These are phyloP conservation scores for Petrocephalus sullivani DNA, from an alignment of 2,797 vertebrate species.

Conservation along the genomic window DNA sequence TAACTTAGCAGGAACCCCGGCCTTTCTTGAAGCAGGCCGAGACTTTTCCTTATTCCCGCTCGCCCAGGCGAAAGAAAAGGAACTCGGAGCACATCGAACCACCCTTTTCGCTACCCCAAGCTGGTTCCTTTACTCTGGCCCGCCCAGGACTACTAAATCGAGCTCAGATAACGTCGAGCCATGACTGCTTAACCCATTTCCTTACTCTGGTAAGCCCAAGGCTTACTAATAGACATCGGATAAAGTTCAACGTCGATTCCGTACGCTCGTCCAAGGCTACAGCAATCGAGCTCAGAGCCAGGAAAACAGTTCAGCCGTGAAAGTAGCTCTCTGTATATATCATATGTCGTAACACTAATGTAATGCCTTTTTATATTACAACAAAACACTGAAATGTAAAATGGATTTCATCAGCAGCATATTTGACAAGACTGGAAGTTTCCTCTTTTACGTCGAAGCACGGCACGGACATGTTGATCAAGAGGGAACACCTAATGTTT, in stretches of 20 bases:
- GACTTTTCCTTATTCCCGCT: conserved; percentile 22
- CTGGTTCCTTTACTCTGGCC: background rate
- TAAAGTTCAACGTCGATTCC: background rate
- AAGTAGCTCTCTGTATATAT: background rate
- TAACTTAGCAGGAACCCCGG: background rate
- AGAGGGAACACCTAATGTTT: background rate
- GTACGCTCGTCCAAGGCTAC: background rate
- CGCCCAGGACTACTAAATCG: background rate
- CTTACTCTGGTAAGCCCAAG: background rate
- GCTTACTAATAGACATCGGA: background rate
- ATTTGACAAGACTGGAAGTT: background rate
- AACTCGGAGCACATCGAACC: conserved; percentile 5
- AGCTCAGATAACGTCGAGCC: background rate
- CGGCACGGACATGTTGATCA: background rate
- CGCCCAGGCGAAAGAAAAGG: conserved; percentile 1
- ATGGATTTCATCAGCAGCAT: background rate
- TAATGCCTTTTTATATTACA: background rate
- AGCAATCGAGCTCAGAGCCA: background rate
- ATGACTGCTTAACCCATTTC: background rate
- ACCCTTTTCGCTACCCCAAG: background rate
- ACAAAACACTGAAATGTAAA: background rate
- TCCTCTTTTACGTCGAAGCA: background rate
- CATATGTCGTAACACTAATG: background rate
- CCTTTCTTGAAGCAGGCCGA: background rate
- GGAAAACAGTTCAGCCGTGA: background rate